Evolutionary conservation across 1,140 invertebrate species (phyloP).

Genomic region (Heterodera schachtii): DNA sequence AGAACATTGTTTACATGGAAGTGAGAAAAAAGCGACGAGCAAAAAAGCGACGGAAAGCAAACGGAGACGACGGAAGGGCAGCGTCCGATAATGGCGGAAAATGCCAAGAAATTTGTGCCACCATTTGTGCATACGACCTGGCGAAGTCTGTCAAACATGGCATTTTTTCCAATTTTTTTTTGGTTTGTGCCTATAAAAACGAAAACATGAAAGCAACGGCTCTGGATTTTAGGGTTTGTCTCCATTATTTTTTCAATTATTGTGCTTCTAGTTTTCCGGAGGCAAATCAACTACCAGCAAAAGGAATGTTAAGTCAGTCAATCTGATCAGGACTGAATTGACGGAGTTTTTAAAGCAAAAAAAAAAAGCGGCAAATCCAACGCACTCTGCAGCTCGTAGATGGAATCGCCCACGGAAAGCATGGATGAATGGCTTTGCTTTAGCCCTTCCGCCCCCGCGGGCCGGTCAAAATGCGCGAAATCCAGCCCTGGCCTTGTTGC

Average conservation of each 20-base stretch:
- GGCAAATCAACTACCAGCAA: too few species aligned
- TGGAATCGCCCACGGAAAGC: conserved; percentile 53
- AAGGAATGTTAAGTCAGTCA: too few species aligned
- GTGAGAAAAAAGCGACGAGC: background rate
- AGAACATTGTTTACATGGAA: conserved; percentile 28
- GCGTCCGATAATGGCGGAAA: background rate
- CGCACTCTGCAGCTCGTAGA: conserved; percentile 62
- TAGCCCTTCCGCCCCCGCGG: conserved; percentile 51
- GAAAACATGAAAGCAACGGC: too few species aligned
- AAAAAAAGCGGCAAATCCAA: too few species aligned
- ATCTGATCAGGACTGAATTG: too few species aligned
- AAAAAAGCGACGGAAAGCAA: conserved; percentile 20
- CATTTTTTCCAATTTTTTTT: too few species aligned
- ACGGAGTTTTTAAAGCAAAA: too few species aligned
- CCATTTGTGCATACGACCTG: background rate
- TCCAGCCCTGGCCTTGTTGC: conserved; percentile 37
- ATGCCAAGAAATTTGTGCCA: background rate
- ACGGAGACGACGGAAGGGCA: conserved; percentile 25
- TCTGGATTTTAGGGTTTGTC: background rate
- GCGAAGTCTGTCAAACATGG: too few species aligned
- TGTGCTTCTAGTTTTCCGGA: too few species aligned
- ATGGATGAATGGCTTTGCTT: conserved; percentile 64
- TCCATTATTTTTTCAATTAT: background rate
- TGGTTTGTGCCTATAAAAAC: too few species aligned
- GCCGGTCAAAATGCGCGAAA: conserved; percentile 50